Conservation (phyloP, 2,113 vertebrate genomes). For the Eptatretus burgeri region DNA sequence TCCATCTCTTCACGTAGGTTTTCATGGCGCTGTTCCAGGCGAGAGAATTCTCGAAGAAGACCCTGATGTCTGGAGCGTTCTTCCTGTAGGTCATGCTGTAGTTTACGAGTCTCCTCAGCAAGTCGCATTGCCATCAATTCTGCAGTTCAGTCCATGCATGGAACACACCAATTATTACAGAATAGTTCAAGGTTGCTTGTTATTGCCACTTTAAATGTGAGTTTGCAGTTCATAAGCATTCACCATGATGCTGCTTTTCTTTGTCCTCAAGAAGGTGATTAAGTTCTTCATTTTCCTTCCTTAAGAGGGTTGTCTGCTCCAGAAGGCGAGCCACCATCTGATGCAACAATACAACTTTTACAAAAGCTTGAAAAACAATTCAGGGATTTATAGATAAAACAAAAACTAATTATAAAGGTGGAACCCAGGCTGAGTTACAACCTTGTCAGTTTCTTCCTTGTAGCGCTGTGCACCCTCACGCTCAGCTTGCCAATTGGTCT, state of each 20-base stretch:
- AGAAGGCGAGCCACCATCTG: slow-evolving; percentile 62
- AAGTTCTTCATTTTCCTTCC: slow-evolving; percentile 64
- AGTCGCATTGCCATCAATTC: background rate
- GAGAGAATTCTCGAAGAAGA: slow-evolving; percentile 68
- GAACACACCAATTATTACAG: no score
- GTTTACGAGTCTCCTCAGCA: slow-evolving; percentile 55
- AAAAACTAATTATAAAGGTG: background rate
- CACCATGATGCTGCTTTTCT: slow-evolving; percentile 67
- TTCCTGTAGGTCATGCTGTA: slow-evolving; percentile 69
- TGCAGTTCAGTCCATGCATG: background rate
- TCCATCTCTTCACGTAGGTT: slow-evolving; percentile 65
- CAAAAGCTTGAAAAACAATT: background rate
- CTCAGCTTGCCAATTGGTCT: slow-evolving; percentile 53
- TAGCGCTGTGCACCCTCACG: slow-evolving; percentile 53
- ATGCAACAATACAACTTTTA: background rate
- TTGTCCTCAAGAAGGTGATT: slow-evolving; percentile 58
- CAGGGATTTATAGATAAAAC: background rate
- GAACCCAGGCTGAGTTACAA: slow-evolving; percentile 13
- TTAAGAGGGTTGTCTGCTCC: slow-evolving; percentile 53
- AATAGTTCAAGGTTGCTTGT: no score
- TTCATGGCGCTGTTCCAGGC: slow-evolving; percentile 73
- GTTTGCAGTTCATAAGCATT: background rate
- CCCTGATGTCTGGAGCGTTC: slow-evolving; percentile 83
- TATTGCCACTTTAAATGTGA: no score
- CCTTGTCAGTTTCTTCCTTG: slow-evolving; percentile 53